Conservation (phyloP, 64 coral and sea anemone genomes). For the Stylophora pistillata region DNA sequence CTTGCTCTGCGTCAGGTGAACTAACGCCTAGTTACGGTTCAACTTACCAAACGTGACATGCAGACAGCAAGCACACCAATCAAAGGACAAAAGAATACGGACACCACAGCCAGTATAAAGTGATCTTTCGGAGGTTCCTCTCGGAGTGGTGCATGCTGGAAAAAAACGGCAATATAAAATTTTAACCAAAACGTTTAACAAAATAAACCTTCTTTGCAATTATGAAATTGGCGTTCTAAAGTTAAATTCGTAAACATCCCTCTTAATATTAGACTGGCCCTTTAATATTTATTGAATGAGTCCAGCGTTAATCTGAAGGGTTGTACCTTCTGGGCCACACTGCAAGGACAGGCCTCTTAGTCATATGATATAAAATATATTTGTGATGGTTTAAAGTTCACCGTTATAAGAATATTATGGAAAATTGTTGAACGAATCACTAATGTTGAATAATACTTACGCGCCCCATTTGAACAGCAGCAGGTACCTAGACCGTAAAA, state of each 20-base stretch:
- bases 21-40: too few relatives aligned
- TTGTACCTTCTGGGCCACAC: too few relatives aligned
- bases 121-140: conserved; percentile 49
- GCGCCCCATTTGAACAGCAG: not conserved
- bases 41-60: conserved; percentile 55
- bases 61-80: conserved; percentile 38
- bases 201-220: not conserved
- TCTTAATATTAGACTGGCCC: too few relatives aligned
- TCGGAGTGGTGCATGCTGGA: conserved; percentile 6
- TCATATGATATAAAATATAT: too few relatives aligned
- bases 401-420: not conserved
- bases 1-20: too few relatives aligned
- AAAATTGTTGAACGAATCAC: not conserved
- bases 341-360: too few relatives aligned
- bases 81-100: conserved; percentile 56
- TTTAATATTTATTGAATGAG: too few relatives aligned
- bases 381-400: too few relatives aligned
- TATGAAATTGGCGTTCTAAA: too few relatives aligned
- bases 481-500: not conserved
- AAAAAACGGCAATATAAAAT: not conserved
- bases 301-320: too few relatives aligned
- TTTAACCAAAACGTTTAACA: not conserved
- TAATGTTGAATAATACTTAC: not conserved
- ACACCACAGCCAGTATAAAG: conserved; percentile 19
- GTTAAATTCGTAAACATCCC: too few relatives aligned